Base-by-base conservation (phyloP, 1,140 invertebrate species). In the Sitodiplosis mosellana region DNA sequence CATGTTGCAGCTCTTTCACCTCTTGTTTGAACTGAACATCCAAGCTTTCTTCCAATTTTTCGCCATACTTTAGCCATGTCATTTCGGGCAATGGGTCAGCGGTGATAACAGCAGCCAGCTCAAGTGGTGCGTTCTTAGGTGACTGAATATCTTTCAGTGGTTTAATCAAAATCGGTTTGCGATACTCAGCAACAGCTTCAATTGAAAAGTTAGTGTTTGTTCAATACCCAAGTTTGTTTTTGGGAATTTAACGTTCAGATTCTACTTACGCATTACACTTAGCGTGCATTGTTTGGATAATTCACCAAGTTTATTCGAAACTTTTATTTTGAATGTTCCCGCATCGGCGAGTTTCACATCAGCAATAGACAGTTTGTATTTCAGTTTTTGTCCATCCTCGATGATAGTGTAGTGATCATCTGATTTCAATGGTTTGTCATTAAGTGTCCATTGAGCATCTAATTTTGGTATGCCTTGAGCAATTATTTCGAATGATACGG, bases 231-330 rank as follows among this genome's bases (percentile, higher is more conserved):
- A 52, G 48, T 34, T 37, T 7, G 4, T 44, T n/a, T n/a, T n/a
- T n/a, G n/a, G 11, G 8, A 18, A 44, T 4, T 19, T 7, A 4
- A 19, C 10, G 22, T 44, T 41, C 8, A 7, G 7, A 20, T 18
- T 34, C 45, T 48, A 71, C 70, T 75, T 66, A 84, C 82, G 74
- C 53, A 75, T 77, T 38, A 91, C 73, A 20, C 73, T 73, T 0
- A 91, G 58, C 21, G 75, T 70, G 20, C 78, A 83, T 54, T 80
- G 74, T 17, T 79, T 71, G 33, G 72, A 70, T 56, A 74, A 77
- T 58, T 80, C 78, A 42, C 86, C 89, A 10, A 82, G 63, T 57
- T 78, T 74, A 59, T 90, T 92, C 11, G 72, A 73, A 33, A 90
- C 65, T 14, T 76, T 71, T 49, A 80, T 80, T 53, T 80, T 75